phyloP scores from a whole-genome alignment of 2,888 invertebrate species.

The Lepidochitona cinerea region DNA sequence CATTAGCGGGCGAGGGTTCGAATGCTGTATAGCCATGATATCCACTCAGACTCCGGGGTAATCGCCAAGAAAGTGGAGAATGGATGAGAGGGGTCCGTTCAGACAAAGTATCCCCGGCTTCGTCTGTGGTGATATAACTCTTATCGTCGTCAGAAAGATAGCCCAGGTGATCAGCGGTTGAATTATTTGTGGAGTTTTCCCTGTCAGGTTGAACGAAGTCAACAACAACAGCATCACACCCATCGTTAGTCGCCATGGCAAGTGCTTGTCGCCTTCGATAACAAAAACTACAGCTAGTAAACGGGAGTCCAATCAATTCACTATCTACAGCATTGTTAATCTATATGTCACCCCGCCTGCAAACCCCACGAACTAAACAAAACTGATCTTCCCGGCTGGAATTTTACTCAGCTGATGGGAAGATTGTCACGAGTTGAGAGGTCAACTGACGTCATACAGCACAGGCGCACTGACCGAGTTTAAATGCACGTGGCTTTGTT shows the following conservation, averaged over 20 bases:
- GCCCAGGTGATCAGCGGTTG: background rate
- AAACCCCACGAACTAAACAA: too few relatives aligned
- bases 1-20: slow-evolving; percentile 9
- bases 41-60: slow-evolving; percentile 33
- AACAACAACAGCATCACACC: background rate
- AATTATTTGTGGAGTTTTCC: background rate
- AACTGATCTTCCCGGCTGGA: background rate
- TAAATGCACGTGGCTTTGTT: background rate
- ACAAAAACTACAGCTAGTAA: too few relatives aligned
- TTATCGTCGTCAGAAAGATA: background rate
- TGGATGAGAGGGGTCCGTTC: slow-evolving; percentile 22
- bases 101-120: background rate
- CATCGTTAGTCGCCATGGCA: background rate
- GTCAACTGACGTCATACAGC: background rate
- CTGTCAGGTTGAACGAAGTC: background rate
- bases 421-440: background rate
- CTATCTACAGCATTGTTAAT: too few relatives aligned
- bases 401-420: background rate
- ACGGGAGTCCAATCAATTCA: too few relatives aligned
- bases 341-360: too few relatives aligned
- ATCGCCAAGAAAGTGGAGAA: slow-evolving; percentile 33
- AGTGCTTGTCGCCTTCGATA: too few relatives aligned
- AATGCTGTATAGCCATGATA: background rate
- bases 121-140: background rate
- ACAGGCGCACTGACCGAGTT: background rate